Base-by-base conservation (phyloP, 2,113 vertebrate species). In the Raphicerus campestris region DNA sequence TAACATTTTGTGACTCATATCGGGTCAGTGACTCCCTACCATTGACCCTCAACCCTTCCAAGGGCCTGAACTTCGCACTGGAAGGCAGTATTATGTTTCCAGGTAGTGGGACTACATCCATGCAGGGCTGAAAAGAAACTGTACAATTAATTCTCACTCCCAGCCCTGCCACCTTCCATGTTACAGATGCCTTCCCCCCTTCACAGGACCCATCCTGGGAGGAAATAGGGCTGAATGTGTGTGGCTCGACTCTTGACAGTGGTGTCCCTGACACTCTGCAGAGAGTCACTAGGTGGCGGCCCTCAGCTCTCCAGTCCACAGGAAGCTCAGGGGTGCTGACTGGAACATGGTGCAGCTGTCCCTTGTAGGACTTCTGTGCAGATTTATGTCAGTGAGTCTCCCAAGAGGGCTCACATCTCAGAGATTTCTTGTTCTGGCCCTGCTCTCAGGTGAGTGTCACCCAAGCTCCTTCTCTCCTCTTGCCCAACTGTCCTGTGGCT, bases 401-500 rank as follows among this genome's bases (percentile, higher is more conserved):
- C 81, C 35, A n/a, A 35, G 13, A 16, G 14, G 51, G n/a, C 26
- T 10, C 4, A n/a, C 22, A 30, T 56, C 53, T 39, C n/a, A 26
- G 19, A 3, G 24, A 84, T 28, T 10, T 84, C 24, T 60, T 39
- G 15, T 84, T 83, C 81, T 56, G 53, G 5, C 26, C 15, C 55
- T 42, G 35, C 5, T 42, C 55, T 39, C 35, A 58, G 55, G 55
- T 58, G 53, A 58, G 55, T 30, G 82, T 58, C 55, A 26, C n/a
- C 53, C 22, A 35, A 8, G 15, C 24, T 58, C n/a, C 55, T 42
- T 42, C 56, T 60, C 55, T 84, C 35, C 16, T 58, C 8, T 58
- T 24, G 8, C 53, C 2, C 0, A 0, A 15, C 13, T 22, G 14
- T 35, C n/a, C n/a, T 58, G 20, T 26, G 55, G 9, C 28, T 28